Evolutionary conservation across 2,113 vertebrate species (phyloP).

Genomic region (Corythornis madagascariensis): DNA sequence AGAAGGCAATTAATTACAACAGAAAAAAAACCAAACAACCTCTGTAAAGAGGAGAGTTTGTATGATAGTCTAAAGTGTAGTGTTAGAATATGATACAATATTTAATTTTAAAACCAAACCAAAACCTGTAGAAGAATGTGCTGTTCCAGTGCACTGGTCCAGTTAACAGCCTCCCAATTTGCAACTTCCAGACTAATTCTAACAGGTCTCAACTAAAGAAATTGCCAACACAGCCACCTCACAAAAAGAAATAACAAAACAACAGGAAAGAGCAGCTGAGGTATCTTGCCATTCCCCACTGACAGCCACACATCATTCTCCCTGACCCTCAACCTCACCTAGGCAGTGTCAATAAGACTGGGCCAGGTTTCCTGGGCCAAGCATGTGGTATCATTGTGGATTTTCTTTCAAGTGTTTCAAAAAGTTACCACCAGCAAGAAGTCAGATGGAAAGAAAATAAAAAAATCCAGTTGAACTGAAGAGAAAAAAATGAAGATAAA

Average conservation of each 20-base stretch:
- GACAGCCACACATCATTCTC: not conserved
- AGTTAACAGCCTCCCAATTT: not conserved
- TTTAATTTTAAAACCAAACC: not conserved
- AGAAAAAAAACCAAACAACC: not conserved
- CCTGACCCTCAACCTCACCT: not conserved
- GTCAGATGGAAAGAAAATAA: not conserved
- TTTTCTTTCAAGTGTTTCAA: not conserved
- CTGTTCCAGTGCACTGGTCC: not conserved
- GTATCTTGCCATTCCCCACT: not conserved
- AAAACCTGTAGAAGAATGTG: not conserved
- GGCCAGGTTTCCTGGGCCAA: not conserved
- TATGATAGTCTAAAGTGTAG: slow-evolving; percentile 31
- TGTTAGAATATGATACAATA: slow-evolving; percentile 10
- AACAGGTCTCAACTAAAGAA: not conserved
- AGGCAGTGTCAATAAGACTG: not conserved
- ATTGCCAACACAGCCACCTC: not conserved
- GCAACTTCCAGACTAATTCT: not conserved
- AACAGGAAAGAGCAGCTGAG: not conserved
- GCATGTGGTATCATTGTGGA: accelerated
- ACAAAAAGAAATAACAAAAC: not conserved
- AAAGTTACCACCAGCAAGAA: not conserved
- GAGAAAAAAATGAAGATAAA: not conserved
- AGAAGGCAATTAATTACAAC: slow-evolving; percentile 32
- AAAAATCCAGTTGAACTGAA: not conserved
- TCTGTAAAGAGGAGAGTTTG: slow-evolving; percentile 7